phyloP scores from a whole-genome alignment of 1,140 invertebrate genomes.

The Caenorhabditis elegans region WBcel235 BX284605.5:5215001-5215500 shows the following conservation, averaged over 20 bases:
- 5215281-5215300: background rate
- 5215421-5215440: too few species aligned
- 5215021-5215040: background rate
- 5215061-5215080: background rate
- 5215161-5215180: conserved; percentile 13
- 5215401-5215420: too few species aligned
- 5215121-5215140: background rate
- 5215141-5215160: background rate
- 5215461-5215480: too few species aligned
- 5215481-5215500: too few species aligned
- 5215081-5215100: conserved; percentile 10
- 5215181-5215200: background rate
- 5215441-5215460: too few species aligned
- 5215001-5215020: too few species aligned
- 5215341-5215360: too few species aligned
- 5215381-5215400: too few species aligned
- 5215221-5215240: background rate
- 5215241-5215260: background rate
- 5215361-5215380: too few species aligned
- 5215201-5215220: background rate
- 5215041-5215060: background rate
- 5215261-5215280: too few species aligned
- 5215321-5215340: too few species aligned
- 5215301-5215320: background rate
- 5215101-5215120: background rate